Evolutionary conservation across 2,888 invertebrate species (phyloP), one percentile per base, ranked within the genome.

Genomic region (Leptopilina drosophilae): DNA sequence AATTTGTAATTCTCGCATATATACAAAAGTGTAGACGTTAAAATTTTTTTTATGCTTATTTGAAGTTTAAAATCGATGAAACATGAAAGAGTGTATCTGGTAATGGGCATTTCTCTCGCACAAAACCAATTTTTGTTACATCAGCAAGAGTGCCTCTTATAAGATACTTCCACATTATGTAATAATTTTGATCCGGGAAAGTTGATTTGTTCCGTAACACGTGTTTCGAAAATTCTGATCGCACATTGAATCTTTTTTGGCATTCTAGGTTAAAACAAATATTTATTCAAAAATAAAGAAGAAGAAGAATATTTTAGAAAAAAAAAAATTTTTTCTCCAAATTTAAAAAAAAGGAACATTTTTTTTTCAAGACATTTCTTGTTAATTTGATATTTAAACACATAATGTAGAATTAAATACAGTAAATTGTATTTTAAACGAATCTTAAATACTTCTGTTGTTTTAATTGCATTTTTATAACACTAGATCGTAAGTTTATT

Each of bases 211-310:
- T 73, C 73, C 73, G 73, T 73, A 73, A 73, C 56, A 73, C 56
- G 73, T 73, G 56, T 73, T 73, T 73, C 73, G 73, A 73, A 73
- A 73, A 73, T 73, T 20, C 67, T 67, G 67, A 67, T 20, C 46
- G 67, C 49, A 67, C 20, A 49, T 67, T 46, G 20, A 67, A 67
- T 67, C 49, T 9, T 49, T 49, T 26, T 53, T 14, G 8, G 56
- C 53, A 73, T 73, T 73, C 73, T 73, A 33, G 73, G 73, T 73
- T 56, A 42, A 42, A 42, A 42, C 8, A 73, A n/a, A 73, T 33
- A 53, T 73, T 20, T 9, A 62, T 20, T 42, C 7, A 42, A 42
- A 42, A 42, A 42, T 7, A 42, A 42, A 8, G 42, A 20, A 9
- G 8, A 20, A 8, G 42, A 20, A 20, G 20, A 20, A 9, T 2